Evolutionary conservation across 2,113 vertebrate genomes (phyloP).

Genomic region (Craseonycteris thonglongyai): DNA sequence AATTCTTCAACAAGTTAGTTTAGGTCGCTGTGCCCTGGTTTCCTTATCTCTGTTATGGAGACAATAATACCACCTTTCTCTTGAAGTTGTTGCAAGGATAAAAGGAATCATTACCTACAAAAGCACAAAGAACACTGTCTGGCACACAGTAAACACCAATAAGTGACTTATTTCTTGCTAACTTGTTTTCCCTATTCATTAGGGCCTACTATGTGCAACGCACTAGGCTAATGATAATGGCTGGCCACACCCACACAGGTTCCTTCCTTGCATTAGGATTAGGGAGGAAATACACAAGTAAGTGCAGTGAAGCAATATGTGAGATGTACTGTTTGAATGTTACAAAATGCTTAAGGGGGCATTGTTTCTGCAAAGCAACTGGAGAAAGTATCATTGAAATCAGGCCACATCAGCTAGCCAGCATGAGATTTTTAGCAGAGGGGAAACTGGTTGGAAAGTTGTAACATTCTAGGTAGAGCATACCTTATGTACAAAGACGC

Average conservation of each 20-base stretch:
- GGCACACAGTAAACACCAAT: not conserved
- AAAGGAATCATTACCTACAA: not conserved
- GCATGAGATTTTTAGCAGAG: not conserved
- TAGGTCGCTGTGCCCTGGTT: not conserved
- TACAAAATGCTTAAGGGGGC: not conserved
- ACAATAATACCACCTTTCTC: not conserved
- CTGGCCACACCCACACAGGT: not conserved
- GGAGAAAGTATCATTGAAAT: not conserved
- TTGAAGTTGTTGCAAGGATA: not conserved
- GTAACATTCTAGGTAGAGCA: not conserved
- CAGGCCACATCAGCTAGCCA: not conserved
- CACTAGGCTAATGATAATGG: not conserved
- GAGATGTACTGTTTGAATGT: not conserved
- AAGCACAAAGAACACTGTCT: not conserved
- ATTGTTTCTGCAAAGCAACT: not conserved
- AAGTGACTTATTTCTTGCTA: not conserved
- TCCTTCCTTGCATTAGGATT: not conserved
- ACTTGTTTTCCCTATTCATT: not conserved
- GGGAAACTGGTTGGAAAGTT: not conserved
- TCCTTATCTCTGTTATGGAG: not conserved
- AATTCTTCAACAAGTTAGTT: not conserved
- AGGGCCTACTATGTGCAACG: not conserved
- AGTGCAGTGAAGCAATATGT: not conserved
- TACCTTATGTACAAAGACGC: not conserved
- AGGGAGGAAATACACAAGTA: not conserved